Percentiles rank a stretch among this genome's conserved stretches.
phyloP scores from a whole-genome alignment of 2,888 invertebrate species.

The Dryocosmus kuriphilus region DNA sequence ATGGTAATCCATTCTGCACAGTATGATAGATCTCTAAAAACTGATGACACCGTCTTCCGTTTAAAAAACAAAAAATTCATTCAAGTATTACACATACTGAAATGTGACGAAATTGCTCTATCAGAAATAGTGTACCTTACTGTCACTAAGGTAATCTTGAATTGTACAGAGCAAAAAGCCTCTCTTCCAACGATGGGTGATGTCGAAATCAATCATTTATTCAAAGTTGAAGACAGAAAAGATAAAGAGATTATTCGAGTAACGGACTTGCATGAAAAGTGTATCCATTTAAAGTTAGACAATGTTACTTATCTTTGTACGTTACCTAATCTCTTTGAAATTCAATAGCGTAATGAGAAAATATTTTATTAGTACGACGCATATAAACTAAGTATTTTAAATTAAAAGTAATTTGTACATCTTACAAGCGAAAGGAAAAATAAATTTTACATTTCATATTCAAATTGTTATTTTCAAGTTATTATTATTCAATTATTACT shows the following conservation, averaged over 20 bases:
- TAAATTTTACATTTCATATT: no score
- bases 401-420: background rate
- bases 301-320: constrained; percentile 12
- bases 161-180: background rate
- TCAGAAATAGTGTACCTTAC: background rate
- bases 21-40: background rate
- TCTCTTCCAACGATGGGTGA: background rate
- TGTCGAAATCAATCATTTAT: background rate
- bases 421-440: no score
- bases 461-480: no score
- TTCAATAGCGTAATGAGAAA: constrained; percentile 24
- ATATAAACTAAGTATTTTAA: background rate
- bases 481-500: no score
- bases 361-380: background rate
- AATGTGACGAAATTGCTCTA: background rate
- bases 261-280: background rate
- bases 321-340: constrained; percentile 26
- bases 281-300: background rate
- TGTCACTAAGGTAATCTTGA: background rate
- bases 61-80: background rate
- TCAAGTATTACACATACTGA: background rate
- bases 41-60: background rate
- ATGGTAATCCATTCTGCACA: background rate
- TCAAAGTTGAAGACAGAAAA: background rate
- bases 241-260: constrained; percentile 4